Base-by-base conservation (phyloP, 1,140 invertebrate genomes). In the Listronotus oregonensis region DNA sequence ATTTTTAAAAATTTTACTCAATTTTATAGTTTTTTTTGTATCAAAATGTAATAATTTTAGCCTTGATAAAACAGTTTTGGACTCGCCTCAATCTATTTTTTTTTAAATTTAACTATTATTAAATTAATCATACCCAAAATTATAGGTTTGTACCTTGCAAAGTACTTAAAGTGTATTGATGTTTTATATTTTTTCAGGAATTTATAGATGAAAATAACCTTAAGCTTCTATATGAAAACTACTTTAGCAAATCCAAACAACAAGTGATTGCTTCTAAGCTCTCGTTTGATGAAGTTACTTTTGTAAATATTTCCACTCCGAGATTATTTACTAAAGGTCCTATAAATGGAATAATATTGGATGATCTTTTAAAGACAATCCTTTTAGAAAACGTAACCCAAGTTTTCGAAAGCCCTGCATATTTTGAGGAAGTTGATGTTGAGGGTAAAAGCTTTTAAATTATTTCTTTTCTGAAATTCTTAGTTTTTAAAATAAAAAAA, bases 231-330 rank as follows among this genome's bases (percentile, higher is more conserved):
- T 17, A 61, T 12, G 39, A 75, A 42, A 77, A 78, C 39, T 79
- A 79, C 60, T 73, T 79, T 14, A 79, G 76, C 46, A 77, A 75
- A 68, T 69, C 71, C 0, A 71, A 68, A 66, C 42, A 73, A 50
- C 77, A 79, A 64, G 70, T 43, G 17, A 72, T 77, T 17, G 37
- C 58, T 10, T 64, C 64, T 8, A 63, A 55, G 14, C 64, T 76
- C 3, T 46, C 71, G 7, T 74, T 78, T 60, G 32, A 46, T 21
- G 65, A 69, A 0, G 56, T 75, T 7, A 54, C 65, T 10, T 73
- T 78, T 54, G 32, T 52, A 27, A 69, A 73, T 43, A 14, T 79
- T 7, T 47, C 50, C 1, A 70, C 69, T 17, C 58, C 67, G 0
- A 39, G 63, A 46, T 44, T 70, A 10, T 39, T 18, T 7, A 18